These are phyloP conservation scores for Gonocerus acuteangulatus DNA, from an alignment of 2,888 invertebrate species.

Conservation along the genomic window DNA sequence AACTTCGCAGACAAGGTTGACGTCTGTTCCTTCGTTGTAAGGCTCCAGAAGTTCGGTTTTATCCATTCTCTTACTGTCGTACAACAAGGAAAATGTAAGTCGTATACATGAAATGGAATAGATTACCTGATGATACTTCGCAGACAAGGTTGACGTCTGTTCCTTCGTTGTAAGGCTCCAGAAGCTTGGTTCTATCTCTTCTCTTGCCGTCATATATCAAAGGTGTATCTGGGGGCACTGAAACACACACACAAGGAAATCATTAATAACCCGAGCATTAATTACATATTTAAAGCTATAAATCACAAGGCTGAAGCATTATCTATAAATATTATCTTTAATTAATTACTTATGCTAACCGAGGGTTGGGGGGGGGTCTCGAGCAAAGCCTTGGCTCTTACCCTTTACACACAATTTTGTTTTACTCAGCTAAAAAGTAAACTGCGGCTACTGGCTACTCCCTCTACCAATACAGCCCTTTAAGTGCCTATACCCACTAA, in stretches of 20 bases:
- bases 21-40: slow-evolving; percentile 78
- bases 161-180: slow-evolving; percentile 80
- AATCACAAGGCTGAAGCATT: slow-evolving; percentile 9
- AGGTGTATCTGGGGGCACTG: slow-evolving; percentile 76
- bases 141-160: slow-evolving; percentile 72
- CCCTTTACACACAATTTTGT: background rate
- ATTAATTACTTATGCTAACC: slow-evolving; percentile 28
- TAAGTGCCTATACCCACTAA: no score
- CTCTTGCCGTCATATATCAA: slow-evolving; percentile 72
- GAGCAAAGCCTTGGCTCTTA: background rate
- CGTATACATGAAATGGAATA: no score
- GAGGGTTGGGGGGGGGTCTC: background rate
- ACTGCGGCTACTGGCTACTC: background rate
- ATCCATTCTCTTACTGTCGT: slow-evolving; percentile 68
- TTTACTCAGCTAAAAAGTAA: background rate
- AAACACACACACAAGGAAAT: slow-evolving; percentile 37
- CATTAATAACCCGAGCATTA: slow-evolving; percentile 27
- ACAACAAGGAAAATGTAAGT: no score
- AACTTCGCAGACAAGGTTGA: slow-evolving; percentile 76
- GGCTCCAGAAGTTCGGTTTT: slow-evolving; percentile 59
- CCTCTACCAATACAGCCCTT: no score
- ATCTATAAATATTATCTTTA: slow-evolving; percentile 25
- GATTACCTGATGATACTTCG: slow-evolving; percentile 73
- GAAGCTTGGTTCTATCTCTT: slow-evolving; percentile 56
- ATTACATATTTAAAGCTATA: slow-evolving; percentile 28